A percentile compares a stretch with the other conserved stretches of the same genome.
These are phyloP conservation scores for Platygyra sinensis DNA, from an alignment of 64 coral and sea anemone genomes.

Conservation along the genomic window DNA sequence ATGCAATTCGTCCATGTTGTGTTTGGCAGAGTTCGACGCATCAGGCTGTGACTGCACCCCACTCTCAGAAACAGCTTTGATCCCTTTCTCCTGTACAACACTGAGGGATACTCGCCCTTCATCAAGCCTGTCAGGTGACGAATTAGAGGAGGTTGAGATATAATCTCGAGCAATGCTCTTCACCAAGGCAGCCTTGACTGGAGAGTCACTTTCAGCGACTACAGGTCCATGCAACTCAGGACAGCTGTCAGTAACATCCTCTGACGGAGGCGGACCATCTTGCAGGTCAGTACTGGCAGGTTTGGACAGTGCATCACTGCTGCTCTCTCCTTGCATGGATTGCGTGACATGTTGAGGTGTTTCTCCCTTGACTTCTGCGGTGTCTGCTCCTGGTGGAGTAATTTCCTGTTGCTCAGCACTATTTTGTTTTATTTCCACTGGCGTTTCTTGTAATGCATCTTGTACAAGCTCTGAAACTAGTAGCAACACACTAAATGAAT, in stretches of 20 bases:
- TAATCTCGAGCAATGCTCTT: conserved; percentile 63
- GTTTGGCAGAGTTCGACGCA: neutral
- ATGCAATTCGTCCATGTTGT: neutral
- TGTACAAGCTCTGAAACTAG: neutral
- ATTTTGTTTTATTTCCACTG: neutral
- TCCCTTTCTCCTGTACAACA: neutral
- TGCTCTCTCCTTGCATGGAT: neutral
- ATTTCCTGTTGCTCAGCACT: neutral
- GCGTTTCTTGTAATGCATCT: neutral
- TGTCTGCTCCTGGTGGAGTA: no score
- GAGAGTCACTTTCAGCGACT: conserved; percentile 31
- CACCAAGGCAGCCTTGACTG: conserved; percentile 45
- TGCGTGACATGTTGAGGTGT: neutral
- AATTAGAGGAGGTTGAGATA: neutral
- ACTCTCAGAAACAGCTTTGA: neutral
- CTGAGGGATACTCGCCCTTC: neutral
- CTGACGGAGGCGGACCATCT: neutral
- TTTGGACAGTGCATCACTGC: neutral
- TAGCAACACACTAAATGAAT: neutral
- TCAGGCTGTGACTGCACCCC: neutral
- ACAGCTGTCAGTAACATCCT: neutral
- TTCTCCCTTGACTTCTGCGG: neutral
- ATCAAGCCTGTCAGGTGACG: neutral
- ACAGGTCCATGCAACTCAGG: conserved; percentile 24
- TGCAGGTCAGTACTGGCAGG: neutral